These are phyloP conservation scores for Lophotriccus pileatus DNA, from an alignment of 2,797 vertebrate species.

Conservation along the genomic window DNA sequence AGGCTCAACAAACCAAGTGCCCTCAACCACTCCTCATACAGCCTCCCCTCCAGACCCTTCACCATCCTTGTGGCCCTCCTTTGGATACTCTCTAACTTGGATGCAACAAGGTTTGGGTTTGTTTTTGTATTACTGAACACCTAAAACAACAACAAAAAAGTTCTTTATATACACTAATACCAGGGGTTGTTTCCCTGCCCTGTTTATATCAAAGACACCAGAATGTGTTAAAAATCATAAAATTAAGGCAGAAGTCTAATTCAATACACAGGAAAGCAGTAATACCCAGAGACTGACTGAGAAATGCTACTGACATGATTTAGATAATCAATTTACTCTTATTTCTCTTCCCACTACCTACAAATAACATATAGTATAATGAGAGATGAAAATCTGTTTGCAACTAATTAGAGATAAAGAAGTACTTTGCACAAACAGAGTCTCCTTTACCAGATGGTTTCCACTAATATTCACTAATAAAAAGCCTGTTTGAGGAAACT, in stretches of 20 bases:
- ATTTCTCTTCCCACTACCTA: background rate
- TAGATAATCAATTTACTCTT: background rate
- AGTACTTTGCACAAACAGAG: slow-evolving; percentile 20
- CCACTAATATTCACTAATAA: slow-evolving; percentile 2
- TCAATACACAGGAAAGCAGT: background rate
- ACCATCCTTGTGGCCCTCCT: background rate
- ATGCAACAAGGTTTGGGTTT: background rate
- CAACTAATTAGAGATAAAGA: slow-evolving; percentile 31
- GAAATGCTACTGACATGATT: background rate
- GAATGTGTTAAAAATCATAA: background rate
- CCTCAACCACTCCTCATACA: background rate
- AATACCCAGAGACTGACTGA: background rate
- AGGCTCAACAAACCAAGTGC: background rate
- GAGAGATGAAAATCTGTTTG: slow-evolving; percentile 38
- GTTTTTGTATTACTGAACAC: background rate
- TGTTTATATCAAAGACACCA: background rate
- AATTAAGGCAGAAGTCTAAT: background rate
- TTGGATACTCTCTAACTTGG: background rate
- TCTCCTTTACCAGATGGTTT: slow-evolving; percentile 41
- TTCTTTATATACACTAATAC: background rate
- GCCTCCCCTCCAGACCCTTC: background rate
- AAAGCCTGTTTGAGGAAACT: background rate
- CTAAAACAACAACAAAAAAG: background rate
- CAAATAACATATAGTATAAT: background rate
- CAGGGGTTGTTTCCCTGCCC: background rate